Evolutionary conservation across 2,888 invertebrate genomes (phyloP), one percentile per base, ranked within the genome.

Genomic region (Oligia strigilis): DNA sequence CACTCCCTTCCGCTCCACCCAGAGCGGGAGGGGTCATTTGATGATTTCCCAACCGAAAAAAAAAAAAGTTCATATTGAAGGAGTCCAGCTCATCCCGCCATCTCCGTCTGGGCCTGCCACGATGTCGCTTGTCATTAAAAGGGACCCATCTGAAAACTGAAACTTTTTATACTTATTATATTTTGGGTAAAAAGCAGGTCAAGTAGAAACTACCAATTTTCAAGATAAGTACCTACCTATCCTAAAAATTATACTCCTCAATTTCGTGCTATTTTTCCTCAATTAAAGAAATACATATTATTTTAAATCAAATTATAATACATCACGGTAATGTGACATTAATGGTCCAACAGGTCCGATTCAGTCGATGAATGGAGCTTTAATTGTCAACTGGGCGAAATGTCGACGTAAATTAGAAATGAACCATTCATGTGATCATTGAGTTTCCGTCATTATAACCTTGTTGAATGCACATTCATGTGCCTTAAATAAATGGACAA

Each of bases 381-480:
- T 85, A 82, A 87, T 87, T 87, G 69, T 77, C 65, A 73, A 72
- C 77, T 46, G 62, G n/a, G 13, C 66, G 75, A 85, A 85, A 83
- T 80, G 65, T 78, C 79, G 75, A 60, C 65, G 76, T 77, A 85
- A 91, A 90, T 87, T 89, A 86, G 85, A 85, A 90, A 85, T 82
- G 83, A 87, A 82, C 73, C 75, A 89, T 90, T 90, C 88, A 89
- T 77, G 77, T 52, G 82, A 79, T 85, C 78, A 88, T 84, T 81
- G 79, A 36, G 78, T 82, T 87, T 74, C 72, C 78, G 60, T 74
- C 74, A 81, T 78, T 86, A 80, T 75, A 49, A 66, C 70, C 52
- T 72, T 43, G 75, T 86, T 88, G 79, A 75, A 77, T 75, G 55
- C 11, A 70, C 11, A 55, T 55, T 69, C 17, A 83, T 36, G 17